phyloP scores from a whole-genome alignment of 2,888 invertebrate species.

The Acleris holmiana region DNA sequence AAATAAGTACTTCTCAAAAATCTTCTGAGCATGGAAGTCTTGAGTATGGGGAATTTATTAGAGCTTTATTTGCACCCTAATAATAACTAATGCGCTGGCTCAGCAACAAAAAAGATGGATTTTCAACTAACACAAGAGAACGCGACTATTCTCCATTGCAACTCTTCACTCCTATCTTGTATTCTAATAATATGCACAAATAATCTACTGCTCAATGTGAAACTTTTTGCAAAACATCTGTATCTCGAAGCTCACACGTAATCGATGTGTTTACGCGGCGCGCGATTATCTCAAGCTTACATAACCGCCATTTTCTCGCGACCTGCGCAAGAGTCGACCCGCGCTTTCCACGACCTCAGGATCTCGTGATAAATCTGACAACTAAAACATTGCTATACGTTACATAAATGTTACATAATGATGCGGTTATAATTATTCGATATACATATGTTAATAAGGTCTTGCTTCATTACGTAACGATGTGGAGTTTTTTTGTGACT shows the following conservation, averaged over 20 bases:
- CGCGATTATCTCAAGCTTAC: constrained; percentile 42
- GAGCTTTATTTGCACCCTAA: too few species aligned
- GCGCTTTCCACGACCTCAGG: constrained; percentile 64
- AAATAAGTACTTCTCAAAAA: too few species aligned
- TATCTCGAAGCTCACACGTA: constrained; percentile 29
- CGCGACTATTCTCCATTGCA: too few species aligned
- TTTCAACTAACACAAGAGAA: too few species aligned
- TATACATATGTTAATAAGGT: constrained; percentile 22
- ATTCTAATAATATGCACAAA: background rate
- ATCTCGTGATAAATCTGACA: constrained; percentile 44
- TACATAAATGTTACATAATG: constrained; percentile 33
- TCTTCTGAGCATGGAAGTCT: too few species aligned
- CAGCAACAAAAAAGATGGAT: too few species aligned
- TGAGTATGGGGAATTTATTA: constrained; percentile 8
- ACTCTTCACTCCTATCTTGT: too few species aligned
- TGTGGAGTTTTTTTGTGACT: constrained; percentile 26
- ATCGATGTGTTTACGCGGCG: constrained; percentile 39
- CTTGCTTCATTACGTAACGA: constrained; percentile 26
- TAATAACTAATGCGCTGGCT: too few species aligned
- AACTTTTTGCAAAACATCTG: constrained; percentile 26
- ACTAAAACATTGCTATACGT: constrained; percentile 35
- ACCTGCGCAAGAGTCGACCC: constrained; percentile 44
- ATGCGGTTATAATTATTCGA: constrained; percentile 33
- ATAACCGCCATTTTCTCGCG: constrained; percentile 53
- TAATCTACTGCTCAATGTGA: constrained; percentile 11